Evolutionary conservation across 2,888 invertebrate genomes (phyloP).

Genomic region (Drosophila meridiana): DNA sequence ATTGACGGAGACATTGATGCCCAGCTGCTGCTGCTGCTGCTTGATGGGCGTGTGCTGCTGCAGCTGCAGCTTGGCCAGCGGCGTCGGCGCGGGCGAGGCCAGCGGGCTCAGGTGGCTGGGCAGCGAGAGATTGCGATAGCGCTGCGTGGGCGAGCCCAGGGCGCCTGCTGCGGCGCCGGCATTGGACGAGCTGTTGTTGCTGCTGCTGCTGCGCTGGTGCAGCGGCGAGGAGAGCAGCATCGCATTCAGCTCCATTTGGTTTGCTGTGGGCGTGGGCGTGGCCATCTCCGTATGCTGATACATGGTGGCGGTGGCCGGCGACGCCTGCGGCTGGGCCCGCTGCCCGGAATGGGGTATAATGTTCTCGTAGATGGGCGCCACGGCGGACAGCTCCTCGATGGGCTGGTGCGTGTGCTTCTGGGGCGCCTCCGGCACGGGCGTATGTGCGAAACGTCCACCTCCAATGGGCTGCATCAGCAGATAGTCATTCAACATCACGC

Average conservation of each 20-base stretch:
- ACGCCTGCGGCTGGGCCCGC: conserved; percentile 85
- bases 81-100: conserved; percentile 52
- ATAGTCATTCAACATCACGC: conserved; percentile 85
- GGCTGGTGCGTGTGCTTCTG: conserved; percentile 31
- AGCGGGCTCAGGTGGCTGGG: conserved; percentile 79
- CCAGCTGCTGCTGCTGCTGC: conserved; percentile 57
- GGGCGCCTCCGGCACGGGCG: conserved; percentile 86
- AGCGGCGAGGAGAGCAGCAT: conserved; percentile 78
- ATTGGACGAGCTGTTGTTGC: conserved; percentile 19
- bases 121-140: conserved; percentile 84
- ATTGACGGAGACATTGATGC: conserved; percentile 84
- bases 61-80: conserved; percentile 71
- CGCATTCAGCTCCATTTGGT: conserved; percentile 65
- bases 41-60: conserved; percentile 82
- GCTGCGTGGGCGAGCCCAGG: conserved; percentile 70
- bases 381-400: conserved; percentile 75
- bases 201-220: conserved; percentile 82
- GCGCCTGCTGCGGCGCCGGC: neutral
- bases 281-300: conserved; percentile 83
- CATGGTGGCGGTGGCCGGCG: conserved; percentile 83
- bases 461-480: conserved; percentile 84
- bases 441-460: conserved; percentile 84
- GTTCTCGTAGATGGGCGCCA: conserved; percentile 88
- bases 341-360: conserved; percentile 87
- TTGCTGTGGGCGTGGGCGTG: conserved; percentile 46